These are phyloP conservation scores for Trachelus tabidus DNA, from an alignment of 2,888 invertebrate genomes.

Conservation along the genomic window DNA sequence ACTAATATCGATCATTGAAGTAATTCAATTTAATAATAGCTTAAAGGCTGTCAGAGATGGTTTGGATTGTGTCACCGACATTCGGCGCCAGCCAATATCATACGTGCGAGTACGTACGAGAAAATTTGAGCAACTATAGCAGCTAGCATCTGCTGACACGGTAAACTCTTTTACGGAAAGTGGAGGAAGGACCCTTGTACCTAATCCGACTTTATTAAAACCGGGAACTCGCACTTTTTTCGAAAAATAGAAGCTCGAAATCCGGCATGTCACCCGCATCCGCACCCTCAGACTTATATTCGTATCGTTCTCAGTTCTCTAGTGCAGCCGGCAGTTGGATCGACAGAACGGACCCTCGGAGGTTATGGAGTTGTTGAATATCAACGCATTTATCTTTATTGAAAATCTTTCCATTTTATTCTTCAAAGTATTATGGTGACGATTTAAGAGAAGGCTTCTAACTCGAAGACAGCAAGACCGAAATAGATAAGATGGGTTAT, in stretches of 20 bases:
- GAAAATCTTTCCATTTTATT: not conserved
- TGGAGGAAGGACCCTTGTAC: slow-evolving; percentile 29
- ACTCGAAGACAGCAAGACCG: not conserved
- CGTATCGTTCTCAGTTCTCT: not conserved
- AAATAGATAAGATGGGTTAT: not conserved
- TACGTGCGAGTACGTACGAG: slow-evolving; percentile 26
- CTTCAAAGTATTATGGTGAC: not conserved
- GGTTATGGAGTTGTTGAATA: not conserved
- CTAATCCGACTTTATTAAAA: slow-evolving; percentile 50
- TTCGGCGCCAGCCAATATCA: slow-evolving; percentile 63
- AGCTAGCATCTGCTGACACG: slow-evolving; percentile 60
- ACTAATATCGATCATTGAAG: not conserved
- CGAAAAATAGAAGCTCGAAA: not conserved
- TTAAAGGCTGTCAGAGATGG: slow-evolving; percentile 53
- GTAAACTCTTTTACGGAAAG: slow-evolving; percentile 49
- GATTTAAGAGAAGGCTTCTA: not conserved
- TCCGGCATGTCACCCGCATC: not conserved
- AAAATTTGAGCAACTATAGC: slow-evolving; percentile 46
- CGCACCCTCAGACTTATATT: not conserved
- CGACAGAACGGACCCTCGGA: not conserved
- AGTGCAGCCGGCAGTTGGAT: not conserved
- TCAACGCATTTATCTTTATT: not conserved
- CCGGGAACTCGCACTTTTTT: slow-evolving; percentile 17
- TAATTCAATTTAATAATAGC: slow-evolving; percentile 48
- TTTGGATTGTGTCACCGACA: slow-evolving; percentile 61